Percentiles rank a stretch among this genome's conserved stretches.
These are phyloP conservation scores for Bombus superbus DNA, from an alignment of 1,140 invertebrate genomes.

Conservation along the genomic window DNA sequence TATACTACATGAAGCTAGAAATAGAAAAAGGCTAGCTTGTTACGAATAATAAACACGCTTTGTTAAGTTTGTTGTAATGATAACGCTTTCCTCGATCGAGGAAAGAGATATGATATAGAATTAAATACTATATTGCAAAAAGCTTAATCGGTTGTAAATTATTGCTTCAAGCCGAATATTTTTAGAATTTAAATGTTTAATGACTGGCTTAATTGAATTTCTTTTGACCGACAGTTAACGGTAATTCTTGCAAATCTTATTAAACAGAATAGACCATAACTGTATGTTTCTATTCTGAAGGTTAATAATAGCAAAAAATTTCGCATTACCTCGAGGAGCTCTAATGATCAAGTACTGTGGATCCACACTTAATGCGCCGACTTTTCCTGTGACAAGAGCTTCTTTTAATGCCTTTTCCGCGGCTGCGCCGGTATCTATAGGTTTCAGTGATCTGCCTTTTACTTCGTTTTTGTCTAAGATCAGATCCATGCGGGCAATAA, in stretches of 20 bases:
- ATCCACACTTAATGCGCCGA: conserved; percentile 91
- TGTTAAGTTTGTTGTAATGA: conserved; percentile 34
- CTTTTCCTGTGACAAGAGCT: conserved; percentile 87
- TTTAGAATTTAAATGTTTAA: not conserved
- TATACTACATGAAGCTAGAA: not conserved
- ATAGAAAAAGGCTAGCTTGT: conserved; percentile 1
- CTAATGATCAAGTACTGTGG: conserved; percentile 89
- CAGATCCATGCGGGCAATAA: conserved; percentile 87
- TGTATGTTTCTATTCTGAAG: not conserved
- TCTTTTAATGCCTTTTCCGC: conserved; percentile 85
- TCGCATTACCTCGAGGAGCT: conserved; percentile 81
- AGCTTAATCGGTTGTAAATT: not conserved
- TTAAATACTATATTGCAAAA: conserved; percentile 27
- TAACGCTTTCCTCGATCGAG: not conserved
- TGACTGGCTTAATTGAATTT: not conserved
- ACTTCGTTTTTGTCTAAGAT: conserved; percentile 87
- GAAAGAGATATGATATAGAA: conserved; percentile 1
- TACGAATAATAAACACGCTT: conserved; percentile 10
- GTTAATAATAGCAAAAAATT: not conserved
- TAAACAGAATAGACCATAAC: not conserved
- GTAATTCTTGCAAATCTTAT: not conserved
- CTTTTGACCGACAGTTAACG: no score
- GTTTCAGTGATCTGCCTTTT: conserved; percentile 83
- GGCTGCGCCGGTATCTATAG: conserved; percentile 79
- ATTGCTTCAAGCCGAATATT: not conserved